Conservation (phyloP, 2,888 invertebrate genomes). For the Amphiduros pacificus region DNA sequence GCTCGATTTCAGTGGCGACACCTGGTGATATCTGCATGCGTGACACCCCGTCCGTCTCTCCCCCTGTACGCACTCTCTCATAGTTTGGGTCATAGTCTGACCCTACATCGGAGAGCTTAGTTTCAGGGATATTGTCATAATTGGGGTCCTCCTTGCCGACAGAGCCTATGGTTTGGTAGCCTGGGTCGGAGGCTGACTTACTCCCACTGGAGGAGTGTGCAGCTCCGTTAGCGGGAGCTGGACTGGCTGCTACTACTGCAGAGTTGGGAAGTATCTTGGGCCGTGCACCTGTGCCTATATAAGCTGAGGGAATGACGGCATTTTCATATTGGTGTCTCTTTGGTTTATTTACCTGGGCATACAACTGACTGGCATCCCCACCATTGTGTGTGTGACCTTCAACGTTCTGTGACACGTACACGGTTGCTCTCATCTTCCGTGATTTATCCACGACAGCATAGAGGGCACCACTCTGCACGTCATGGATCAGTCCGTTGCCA, state of each 20-base stretch:
- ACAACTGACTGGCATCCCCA: not conserved
- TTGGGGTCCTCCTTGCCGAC: not conserved
- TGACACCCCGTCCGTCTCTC: not conserved
- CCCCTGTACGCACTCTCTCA: not conserved
- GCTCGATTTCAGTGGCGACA: slow-evolving; percentile 3
- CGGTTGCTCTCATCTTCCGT: not conserved
- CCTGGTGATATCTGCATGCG: not conserved
- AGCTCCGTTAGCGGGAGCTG: not conserved
- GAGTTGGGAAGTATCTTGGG: not conserved
- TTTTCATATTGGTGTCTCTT: not conserved
- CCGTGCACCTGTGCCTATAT: slow-evolving; percentile 7
- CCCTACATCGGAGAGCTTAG: not conserved
- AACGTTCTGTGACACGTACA: slow-evolving; percentile 5
- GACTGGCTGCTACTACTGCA: not conserved
- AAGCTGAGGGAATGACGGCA: not conserved
- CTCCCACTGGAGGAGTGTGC: not conserved
- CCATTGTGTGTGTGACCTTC: not conserved
- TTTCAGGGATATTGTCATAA: slow-evolving; percentile 3
- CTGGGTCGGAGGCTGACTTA: not conserved
- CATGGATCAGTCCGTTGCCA: too few species aligned
- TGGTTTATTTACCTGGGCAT: slow-evolving; percentile 11
- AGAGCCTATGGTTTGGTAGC: not conserved
- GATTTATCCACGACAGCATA: slow-evolving; percentile 8
- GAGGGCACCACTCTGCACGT: not conserved
- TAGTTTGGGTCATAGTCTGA: slow-evolving; percentile 5